Base-by-base conservation (phyloP, 2,113 vertebrate genomes). In the Columbina picui region DNA sequence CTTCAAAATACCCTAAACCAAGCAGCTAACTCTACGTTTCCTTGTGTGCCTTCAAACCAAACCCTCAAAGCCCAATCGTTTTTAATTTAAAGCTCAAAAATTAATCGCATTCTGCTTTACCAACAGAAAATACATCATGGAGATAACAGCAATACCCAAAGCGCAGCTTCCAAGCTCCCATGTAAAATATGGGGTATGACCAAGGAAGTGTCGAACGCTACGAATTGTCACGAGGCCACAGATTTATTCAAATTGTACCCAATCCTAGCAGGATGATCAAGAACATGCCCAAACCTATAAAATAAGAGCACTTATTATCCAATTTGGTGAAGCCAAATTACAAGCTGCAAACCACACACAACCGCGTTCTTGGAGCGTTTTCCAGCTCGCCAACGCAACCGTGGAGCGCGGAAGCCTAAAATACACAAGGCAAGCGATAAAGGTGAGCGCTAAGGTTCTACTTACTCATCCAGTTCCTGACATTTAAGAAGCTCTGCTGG, bases 401-500 rank as follows among this genome's bases (percentile, higher is more conserved):
- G n/a, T 9, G 30, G 79, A 61, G 34, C 38, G 38, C 4, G 8
- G 14, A n/a, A 93, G 78, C 43, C 43, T 8, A 29, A 76, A 86
- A 59, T 16, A 17, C 56, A 15, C 52, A 39, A 55, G 41, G 32
- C 29, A 13, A 74, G 27, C 23, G 19, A 14, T 5, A 4, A 11
- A 79, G 6, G 13, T 16, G 55, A 77, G 39, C 50, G 57, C 49
- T 22, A 50, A 1, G 3, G 52, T 84, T 26, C 67, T 50, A 99
- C 99, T 96, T 98, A 99, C 99, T 99, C 99, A 99, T 99, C 99
- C 99, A 99, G 96, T 99, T 99, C 53, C 99, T 98, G 98, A 99
- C 99, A 75, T 99, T 99, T 83, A 99, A 98, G 97, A 99, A 99
- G 95, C 99, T 99, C 98, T 99, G 99, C 84, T 99, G 99, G 97